Base-by-base conservation (phyloP, 2,113 vertebrate genomes). In the Microcebus jonahi region DNA sequence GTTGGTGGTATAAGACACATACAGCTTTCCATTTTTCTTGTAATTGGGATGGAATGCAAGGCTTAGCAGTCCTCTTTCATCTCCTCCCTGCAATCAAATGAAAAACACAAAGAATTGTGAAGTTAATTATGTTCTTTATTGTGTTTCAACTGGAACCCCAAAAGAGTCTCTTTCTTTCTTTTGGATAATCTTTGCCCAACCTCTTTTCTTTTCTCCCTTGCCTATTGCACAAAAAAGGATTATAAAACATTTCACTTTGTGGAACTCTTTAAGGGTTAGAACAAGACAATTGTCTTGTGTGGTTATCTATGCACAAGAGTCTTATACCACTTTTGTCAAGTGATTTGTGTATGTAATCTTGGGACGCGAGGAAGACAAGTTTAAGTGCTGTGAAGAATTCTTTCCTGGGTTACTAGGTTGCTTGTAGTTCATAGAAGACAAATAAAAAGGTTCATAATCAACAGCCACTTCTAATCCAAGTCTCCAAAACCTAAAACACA, bases 11-110 rank as follows among this genome's bases (percentile, higher is more conserved):
- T 99, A 99, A 98, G 99, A 99, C 98, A 99, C 99, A 98, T 99
- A 99, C 96, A 99, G 99, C 99, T 99, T 99, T 99, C 99, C 99
- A 99, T 99, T 99, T 99, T 99, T 99, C 99, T 99, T 99, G 98
- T 99, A 99, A 99, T 99, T 99, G 99, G 99, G 99, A 98, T 99
- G 99, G 99, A 99, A 99, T 99, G 99, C 99, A 98, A 99, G 99
- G 99, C 99, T 99, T 99, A 99, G 99, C 98, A 99, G 99, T 98
- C 99, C 99, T 98, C 99, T 99, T 99, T 99, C 99, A 99, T 99
- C 99, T 99, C 99, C 99, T 98, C 99, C 99, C 99, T 99, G 99
- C 99, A 99, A 99, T 99, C 99, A 99, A 99, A 99, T 99, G 99
- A 99, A 99, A 99, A 99, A 99, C 99, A 99, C 99, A 99, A 99